Base-by-base conservation (phyloP, 1,140 invertebrate species). In the Thalassaphorura encarpata region DNA sequence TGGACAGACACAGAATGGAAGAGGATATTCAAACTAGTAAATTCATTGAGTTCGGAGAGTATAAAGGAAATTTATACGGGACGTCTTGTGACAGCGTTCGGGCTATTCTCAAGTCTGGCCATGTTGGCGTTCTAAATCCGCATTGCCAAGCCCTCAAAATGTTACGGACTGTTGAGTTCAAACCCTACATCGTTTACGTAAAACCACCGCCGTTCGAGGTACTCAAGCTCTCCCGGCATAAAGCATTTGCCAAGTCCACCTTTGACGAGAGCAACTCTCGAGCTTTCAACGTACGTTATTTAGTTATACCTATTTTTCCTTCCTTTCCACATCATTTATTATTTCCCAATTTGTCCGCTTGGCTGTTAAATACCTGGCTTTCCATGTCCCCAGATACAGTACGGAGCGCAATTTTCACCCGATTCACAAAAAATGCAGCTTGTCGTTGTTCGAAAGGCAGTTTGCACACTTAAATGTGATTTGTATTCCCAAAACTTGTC, bases 31-130 rank as follows among this genome's bases (percentile, higher is more conserved):
- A 79, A 21, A 78, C 82, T 0, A 88, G 87, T 5, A 90, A 90
- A 69, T 96, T 97, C 69, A 85, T 98, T 59, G 95, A 98, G 73
- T 89, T 88, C 71, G 94, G 94, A 18, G 92, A 97, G 71, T 97
- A 90, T 72, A 93, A 96, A 71, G 94, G 93, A 11, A 95, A 98
- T 73, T 73, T 97, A 39, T 99, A 98, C 68, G 96, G 95, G 3
- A 97, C 92, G 2, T 89, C 87, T 29, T 77, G 85, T 8, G 89
- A 94, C 67, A 88, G 89, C 67, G 87, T 98, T 2, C 82, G 83
- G 68, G 82, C 83, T 19, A 81, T 97, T 45, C 82, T 97, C 18
- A 85, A 88, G 70, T 81, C 84, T 36, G 89, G 89, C 62, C 80
- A 85, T 67, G 86, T 95, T 68, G 41, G 45, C 28, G 80, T 99